A percentile compares a stretch with the other conserved stretches of the same genome.
These are phyloP conservation scores for Notolepis coatsorum DNA, from an alignment of 2,797 vertebrate genomes.

Conservation along the genomic window DNA sequence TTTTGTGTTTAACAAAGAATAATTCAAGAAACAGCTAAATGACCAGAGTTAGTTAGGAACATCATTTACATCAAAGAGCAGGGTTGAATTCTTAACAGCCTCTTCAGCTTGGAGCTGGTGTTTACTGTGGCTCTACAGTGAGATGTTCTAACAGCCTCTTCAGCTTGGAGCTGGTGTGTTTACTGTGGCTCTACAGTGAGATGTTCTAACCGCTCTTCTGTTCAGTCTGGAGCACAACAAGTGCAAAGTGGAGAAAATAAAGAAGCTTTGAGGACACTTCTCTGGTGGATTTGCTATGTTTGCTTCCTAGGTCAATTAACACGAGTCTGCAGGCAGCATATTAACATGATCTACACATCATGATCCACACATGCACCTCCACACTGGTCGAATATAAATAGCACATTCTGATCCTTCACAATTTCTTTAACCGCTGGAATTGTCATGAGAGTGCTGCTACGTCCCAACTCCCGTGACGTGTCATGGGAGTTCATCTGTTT, in stretches of 20 bases:
- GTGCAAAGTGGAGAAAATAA: conserved; percentile 48
- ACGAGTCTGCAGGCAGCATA: conserved; percentile 44
- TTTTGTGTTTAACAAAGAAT: conserved; percentile 26
- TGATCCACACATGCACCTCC: conserved; percentile 38
- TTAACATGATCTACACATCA: conserved; percentile 34
- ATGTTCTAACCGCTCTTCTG: conserved; percentile 40
- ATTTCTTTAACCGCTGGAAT: neutral
- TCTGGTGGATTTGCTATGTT: conserved; percentile 26
- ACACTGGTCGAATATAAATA: conserved; percentile 26
- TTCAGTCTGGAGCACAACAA: conserved; percentile 27
- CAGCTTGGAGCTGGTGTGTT: conserved; percentile 25
- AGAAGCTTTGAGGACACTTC: conserved; percentile 30
- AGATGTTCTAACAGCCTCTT: conserved; percentile 44
- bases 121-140: conserved; percentile 51
- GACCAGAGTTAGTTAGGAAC: conserved; percentile 12
- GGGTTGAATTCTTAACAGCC: conserved; percentile 33
- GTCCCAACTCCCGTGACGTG: conserved; percentile 23
- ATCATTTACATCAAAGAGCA: conserved; percentile 31
- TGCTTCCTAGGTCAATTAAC: conserved; percentile 45
- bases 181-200: conserved; percentile 52
- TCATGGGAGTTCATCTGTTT: conserved; percentile 19
- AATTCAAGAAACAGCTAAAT: conserved; percentile 39
- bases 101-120: conserved; percentile 54
- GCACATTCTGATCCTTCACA: conserved; percentile 33
- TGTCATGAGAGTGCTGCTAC: neutral